phyloP scores from a whole-genome alignment of 2,888 invertebrate species.

The Drosophila subsilvestris region DNA sequence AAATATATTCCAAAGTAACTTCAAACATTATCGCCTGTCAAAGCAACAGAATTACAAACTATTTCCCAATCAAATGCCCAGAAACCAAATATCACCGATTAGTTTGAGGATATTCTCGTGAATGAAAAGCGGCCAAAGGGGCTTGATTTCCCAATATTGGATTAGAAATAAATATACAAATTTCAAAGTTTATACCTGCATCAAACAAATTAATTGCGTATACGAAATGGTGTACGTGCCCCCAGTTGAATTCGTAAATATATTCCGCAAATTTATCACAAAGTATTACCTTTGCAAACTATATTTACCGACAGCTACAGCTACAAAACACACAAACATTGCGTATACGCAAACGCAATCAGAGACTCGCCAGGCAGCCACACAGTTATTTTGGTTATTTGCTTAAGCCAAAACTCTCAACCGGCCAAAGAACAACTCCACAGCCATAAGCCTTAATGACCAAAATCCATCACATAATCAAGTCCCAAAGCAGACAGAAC shows the following conservation, averaged over 20 bases:
- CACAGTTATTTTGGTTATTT: slow-evolving; percentile 13
- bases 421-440: slow-evolving; percentile 49
- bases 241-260: background rate
- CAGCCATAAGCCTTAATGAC: slow-evolving; percentile 58
- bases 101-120: background rate
- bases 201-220: background rate
- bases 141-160: background rate
- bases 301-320: too few relatives aligned
- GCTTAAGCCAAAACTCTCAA: slow-evolving; percentile 5
- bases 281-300: background rate
- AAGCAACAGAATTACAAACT: background rate
- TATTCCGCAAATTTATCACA: background rate
- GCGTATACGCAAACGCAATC: slow-evolving; percentile 47
- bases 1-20: background rate
- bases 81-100: background rate
- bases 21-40: background rate
- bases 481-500: slow-evolving; percentile 38
- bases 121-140: background rate
- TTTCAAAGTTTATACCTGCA: background rate
- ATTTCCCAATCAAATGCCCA: background rate
- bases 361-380: background rate
- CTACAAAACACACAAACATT: slow-evolving; percentile 17
- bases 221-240: background rate
- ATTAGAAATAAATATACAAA: too few relatives aligned
- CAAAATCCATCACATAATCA: slow-evolving; percentile 76